A percentile compares a stretch with the other conserved stretches of the same genome.
phyloP scores from a whole-genome alignment of 2,888 invertebrate genomes.

The Adelognathus sp. region DNA sequence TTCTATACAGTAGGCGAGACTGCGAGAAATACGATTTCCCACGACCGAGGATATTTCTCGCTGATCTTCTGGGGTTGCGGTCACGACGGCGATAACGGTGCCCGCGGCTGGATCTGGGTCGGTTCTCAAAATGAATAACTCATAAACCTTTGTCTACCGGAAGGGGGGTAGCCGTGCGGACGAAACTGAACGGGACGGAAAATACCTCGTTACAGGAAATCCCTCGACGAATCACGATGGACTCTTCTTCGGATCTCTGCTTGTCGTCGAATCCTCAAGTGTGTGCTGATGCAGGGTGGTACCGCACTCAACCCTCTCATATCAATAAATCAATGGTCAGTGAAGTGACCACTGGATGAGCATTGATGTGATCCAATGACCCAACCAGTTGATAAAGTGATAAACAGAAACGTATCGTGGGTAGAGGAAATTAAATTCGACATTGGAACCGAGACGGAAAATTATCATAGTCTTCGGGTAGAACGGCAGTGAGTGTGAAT shows the following conservation, averaged over 20 bases:
- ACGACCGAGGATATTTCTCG: slow-evolving; percentile 12
- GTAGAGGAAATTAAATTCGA: no score
- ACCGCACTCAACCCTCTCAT: not conserved
- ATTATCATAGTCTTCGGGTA: no score
- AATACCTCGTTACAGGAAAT: slow-evolving; percentile 4
- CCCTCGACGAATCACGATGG: slow-evolving; percentile 14
- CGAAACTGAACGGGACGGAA: not conserved
- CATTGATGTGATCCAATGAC: slow-evolving; percentile 13
- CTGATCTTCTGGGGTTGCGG: slow-evolving; percentile 6
- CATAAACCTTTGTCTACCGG: slow-evolving; percentile 41
- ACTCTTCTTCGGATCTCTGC: slow-evolving; percentile 22
- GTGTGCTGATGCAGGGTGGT: not conserved
- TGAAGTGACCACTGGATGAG: slow-evolving; percentile 5
- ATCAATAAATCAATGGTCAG: not conserved
- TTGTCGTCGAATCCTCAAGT: slow-evolving; percentile 1
- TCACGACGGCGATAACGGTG: not conserved
- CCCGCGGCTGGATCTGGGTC: not conserved
- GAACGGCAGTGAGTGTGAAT: no score
- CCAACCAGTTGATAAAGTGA: not conserved
- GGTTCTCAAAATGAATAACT: slow-evolving; percentile 38
- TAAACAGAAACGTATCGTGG: no score
- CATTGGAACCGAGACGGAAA: no score
- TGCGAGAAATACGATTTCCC: slow-evolving; percentile 7
- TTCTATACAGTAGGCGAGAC: not conserved
- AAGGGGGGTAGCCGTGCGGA: not conserved